Evolutionary conservation across 2,888 invertebrate species (phyloP).

Genomic region (Andrena bicolor): DNA sequence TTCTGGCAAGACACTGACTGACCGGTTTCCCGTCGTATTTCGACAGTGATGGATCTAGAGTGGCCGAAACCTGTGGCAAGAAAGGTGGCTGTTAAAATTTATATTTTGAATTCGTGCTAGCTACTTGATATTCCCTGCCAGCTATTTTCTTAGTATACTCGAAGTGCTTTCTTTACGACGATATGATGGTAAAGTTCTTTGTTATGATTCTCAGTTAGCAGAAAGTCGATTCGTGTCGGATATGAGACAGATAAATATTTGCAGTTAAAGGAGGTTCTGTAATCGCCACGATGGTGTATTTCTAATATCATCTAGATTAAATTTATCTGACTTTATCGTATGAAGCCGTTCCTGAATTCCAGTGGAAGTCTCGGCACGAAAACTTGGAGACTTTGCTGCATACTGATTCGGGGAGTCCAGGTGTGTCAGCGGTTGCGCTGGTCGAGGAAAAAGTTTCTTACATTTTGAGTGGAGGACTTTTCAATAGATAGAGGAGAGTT

Average conservation of each 20-base stretch:
- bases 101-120: not conserved
- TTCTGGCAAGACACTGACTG: constrained; percentile 58
- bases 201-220: not conserved
- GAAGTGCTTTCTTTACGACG: not conserved
- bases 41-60: constrained; percentile 66
- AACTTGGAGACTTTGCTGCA: constrained; percentile 54
- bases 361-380: constrained; percentile 25
- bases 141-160: not conserved
- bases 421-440: not conserved
- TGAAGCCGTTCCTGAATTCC: constrained; percentile 55
- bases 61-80: constrained; percentile 44
- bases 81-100: constrained; percentile 1
- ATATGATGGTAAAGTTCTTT: not conserved
- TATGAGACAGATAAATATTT: not conserved
- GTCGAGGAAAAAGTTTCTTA: not conserved
- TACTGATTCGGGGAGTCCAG: constrained; percentile 65
- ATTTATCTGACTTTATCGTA: constrained; percentile 20
- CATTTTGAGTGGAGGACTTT: no score
- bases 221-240: not conserved
- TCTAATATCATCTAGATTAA: constrained; percentile 21
- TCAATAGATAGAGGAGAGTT: no score
- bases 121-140: not conserved
- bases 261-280: not conserved
- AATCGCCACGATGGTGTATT: constrained; percentile 7
- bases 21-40: constrained; percentile 63